phyloP scores from a whole-genome alignment of 2,797 vertebrate species.

The Apogon hyalosoma region DNA sequence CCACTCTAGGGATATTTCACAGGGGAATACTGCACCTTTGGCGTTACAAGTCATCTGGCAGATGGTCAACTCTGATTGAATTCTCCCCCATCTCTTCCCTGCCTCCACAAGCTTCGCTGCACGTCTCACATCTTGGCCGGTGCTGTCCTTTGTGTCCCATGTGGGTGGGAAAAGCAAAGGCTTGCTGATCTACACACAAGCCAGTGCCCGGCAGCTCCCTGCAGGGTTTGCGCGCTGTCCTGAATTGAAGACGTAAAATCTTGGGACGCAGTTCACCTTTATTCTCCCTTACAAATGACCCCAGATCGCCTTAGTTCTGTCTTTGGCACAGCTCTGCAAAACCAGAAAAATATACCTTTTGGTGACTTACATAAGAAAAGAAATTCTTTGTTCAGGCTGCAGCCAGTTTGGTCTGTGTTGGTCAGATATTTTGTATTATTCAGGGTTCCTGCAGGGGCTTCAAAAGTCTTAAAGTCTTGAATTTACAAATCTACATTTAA shows the following conservation, averaged over 20 bases:
- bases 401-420: background rate
- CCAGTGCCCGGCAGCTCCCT: conserved; percentile 42
- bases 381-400: background rate
- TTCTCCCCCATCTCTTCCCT: conserved; percentile 43
- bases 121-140: conserved; percentile 55
- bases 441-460: too few species aligned
- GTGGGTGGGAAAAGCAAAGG: conserved; percentile 57
- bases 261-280: conserved; percentile 46
- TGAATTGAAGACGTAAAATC: conserved; percentile 54
- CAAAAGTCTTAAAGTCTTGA: too few species aligned
- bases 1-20: conserved; percentile 12
- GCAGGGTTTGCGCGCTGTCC: conserved; percentile 28
- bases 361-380: background rate
- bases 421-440: background rate
- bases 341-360: background rate
- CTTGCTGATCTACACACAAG: conserved; percentile 51
- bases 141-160: conserved; percentile 53
- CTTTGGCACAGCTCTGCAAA: conserved; percentile 1
- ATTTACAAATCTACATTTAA: too few species aligned
- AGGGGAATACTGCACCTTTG: conserved; percentile 60
- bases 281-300: conserved; percentile 40
- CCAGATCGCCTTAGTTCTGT: background rate
- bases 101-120: conserved; percentile 45
- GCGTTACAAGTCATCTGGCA: conserved; percentile 66
- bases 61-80: conserved; percentile 78